phyloP scores from a whole-genome alignment of 2,888 invertebrate species.

The Calliphora vomitoria region DNA sequence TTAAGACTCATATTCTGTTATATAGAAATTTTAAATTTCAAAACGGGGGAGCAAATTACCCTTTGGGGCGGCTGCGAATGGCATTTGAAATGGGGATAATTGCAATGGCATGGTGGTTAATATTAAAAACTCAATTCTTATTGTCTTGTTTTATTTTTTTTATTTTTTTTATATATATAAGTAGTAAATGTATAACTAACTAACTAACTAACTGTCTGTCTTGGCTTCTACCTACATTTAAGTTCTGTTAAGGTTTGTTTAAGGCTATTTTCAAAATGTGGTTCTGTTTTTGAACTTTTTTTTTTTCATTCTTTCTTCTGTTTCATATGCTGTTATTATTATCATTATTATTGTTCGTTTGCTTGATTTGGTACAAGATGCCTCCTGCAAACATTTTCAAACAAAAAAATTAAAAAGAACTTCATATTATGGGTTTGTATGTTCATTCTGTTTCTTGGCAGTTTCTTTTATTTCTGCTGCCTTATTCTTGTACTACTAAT shows the following conservation, averaged over 20 bases:
- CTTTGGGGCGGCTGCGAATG: slow-evolving; percentile 77
- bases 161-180: not conserved
- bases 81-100: slow-evolving; percentile 80
- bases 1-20: not conserved
- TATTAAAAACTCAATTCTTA: slow-evolving; percentile 62
- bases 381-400: slow-evolving; percentile 35
- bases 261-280: slow-evolving; percentile 47
- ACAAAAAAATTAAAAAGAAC: not conserved
- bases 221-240: slow-evolving; percentile 52
- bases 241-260: slow-evolving; percentile 53
- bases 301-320: not conserved
- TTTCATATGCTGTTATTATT: slow-evolving; percentile 49
- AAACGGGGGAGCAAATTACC: slow-evolving; percentile 74
- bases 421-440: slow-evolving; percentile 24
- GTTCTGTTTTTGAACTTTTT: slow-evolving; percentile 12
- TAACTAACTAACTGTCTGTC: slow-evolving; percentile 1
- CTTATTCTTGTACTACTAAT: slow-evolving; percentile 26
- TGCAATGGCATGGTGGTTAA: slow-evolving; percentile 75
- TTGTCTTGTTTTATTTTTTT: slow-evolving; percentile 48
- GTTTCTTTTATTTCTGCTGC: slow-evolving; percentile 12
- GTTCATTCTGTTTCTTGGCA: slow-evolving; percentile 11
- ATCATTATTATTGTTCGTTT: slow-evolving; percentile 60
- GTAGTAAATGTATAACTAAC: slow-evolving; percentile 9
- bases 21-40: slow-evolving; percentile 34
- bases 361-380: slow-evolving; percentile 43